phyloP scores from a whole-genome alignment of 2,888 invertebrate species.

The Leptopilina syphax region DNA sequence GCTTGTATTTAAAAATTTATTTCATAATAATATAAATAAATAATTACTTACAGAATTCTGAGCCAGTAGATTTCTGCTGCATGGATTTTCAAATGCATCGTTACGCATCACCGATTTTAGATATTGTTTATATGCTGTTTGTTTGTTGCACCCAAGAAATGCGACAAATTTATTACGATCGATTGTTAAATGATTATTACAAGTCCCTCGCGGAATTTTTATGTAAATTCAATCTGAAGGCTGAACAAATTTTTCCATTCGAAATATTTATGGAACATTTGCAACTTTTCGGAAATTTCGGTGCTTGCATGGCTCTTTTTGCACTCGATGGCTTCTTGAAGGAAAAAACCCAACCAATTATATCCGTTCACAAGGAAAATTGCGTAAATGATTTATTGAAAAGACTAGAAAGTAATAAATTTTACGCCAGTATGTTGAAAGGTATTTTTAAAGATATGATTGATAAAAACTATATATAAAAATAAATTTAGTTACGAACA shows the following conservation, averaged over 20 bases:
- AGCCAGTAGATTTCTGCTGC: constrained; percentile 54
- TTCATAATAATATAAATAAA: too few species aligned
- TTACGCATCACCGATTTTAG: constrained; percentile 63
- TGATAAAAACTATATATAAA: constrained; percentile 43
- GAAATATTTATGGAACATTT: constrained; percentile 63
- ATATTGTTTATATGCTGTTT: constrained; percentile 71
- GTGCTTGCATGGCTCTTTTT: constrained; percentile 61
- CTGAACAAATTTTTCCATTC: constrained; percentile 65
- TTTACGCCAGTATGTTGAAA: constrained; percentile 52
- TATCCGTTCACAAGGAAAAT: constrained; percentile 25
- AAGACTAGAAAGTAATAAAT: constrained; percentile 53
- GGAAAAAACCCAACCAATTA: constrained; percentile 58
- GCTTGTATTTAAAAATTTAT: too few species aligned
- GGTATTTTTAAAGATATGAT: constrained; percentile 57
- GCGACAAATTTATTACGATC: constrained; percentile 63
- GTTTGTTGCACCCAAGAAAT: constrained; percentile 64
- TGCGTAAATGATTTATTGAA: constrained; percentile 43
- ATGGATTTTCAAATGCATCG: constrained; percentile 61
- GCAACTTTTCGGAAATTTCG: constrained; percentile 62
- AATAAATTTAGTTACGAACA: neutral
- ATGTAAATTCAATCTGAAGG: constrained; percentile 59
- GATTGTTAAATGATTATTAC: constrained; percentile 67
- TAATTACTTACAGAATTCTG: constrained; percentile 49
- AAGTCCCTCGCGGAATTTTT: constrained; percentile 62
- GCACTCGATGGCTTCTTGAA: constrained; percentile 61